Conservation (phyloP, 2,888 invertebrate species). For the Lutraria lutraria region DNA sequence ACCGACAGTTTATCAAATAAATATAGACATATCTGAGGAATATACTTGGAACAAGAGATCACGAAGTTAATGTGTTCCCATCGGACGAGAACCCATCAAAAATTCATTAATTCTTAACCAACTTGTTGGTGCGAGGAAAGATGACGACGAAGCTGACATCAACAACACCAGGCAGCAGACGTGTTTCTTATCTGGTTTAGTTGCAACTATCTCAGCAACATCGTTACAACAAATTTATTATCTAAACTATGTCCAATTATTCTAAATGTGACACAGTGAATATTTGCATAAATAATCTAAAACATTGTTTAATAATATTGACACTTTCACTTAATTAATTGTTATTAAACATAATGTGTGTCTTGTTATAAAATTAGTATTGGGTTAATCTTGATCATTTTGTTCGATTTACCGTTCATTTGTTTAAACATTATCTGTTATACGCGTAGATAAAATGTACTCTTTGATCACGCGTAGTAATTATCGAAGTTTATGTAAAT, state of each 20-base stretch:
- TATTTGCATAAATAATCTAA: neutral
- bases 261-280: neutral
- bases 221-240: neutral
- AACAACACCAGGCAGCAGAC: neutral
- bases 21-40: slow-evolving; percentile 32
- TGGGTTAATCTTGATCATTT: neutral
- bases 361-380: slow-evolving; percentile 14
- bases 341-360: neutral
- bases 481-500: slow-evolving; percentile 44
- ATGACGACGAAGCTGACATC: neutral
- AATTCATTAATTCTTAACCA: neutral
- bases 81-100: neutral
- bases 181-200: neutral
- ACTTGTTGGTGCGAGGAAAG: neutral
- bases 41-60: neutral
- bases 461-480: slow-evolving; percentile 16
- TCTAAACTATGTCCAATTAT: neutral
- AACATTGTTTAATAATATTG: neutral
- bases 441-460: neutral
- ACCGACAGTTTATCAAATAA: slow-evolving; percentile 24
- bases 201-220: neutral
- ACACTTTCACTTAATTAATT: neutral
- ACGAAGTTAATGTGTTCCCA: slow-evolving; percentile 12
- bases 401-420: neutral
- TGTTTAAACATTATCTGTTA: neutral